Evolutionary conservation across 1,140 invertebrate genomes (phyloP), one percentile per base, ranked within the genome.

Genomic region (Anthonomus grandis): DNA sequence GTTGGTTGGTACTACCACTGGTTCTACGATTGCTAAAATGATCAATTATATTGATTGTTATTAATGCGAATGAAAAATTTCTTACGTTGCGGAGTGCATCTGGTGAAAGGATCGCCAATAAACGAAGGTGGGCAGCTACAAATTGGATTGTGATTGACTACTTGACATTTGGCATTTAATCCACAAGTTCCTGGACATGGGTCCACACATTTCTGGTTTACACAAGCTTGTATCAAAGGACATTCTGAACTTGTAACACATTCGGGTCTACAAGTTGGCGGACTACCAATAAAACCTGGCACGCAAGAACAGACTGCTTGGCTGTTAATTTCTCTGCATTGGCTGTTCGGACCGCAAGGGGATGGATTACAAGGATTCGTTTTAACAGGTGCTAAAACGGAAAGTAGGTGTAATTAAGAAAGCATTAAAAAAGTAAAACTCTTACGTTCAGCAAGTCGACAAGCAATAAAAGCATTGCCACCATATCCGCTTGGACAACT

Each of bases 211-310:
- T 84, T 84, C 57, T 79, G 79, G 55, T 77, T 77, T 5, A 80
- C 69, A 65, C 86, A 87, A 24, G 83, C 82, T 57, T 77, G 75
- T 60, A 82, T 75, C 27, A 77, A 73, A 2, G 79, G 64, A 73
- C 85, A 87, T 65, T 85, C 83, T 0, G 78, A 78, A 64, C 83
- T 84, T 3, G 80, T 68, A n/a, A 82, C 76, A 60, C 82, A 85
- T 70, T 83, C 79, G 25, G 81, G 81, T 62, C 79, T 70, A 68
- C 81, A 81, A 9, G 65, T 71, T 51, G 65, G 71, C 18, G 77
- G 78, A 60, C 76, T 67, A n/a, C 76, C 75, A 50, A 74, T 66
- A 66, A 74, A 81, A 37, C 75, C 78, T 18, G 71, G 69, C 38
- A 80, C 42, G 57, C 78, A 80, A 37, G 75, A 70, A 56, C 78